These are phyloP conservation scores for Eupeodes luniger DNA, from an alignment of 2,888 invertebrate genomes.

Conservation along the genomic window DNA sequence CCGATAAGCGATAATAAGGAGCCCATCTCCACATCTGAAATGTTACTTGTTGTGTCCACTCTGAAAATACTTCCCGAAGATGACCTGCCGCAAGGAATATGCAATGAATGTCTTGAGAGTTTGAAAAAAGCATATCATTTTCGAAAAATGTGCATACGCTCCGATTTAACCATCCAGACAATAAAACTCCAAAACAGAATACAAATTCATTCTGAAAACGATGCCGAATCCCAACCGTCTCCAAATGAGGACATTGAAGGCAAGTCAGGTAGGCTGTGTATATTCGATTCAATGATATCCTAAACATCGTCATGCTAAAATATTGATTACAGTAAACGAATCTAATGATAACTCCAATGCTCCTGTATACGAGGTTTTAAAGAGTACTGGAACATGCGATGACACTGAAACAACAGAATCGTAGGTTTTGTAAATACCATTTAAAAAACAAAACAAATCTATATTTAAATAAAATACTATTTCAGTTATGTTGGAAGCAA, in stretches of 20 bases:
- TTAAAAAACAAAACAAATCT: background rate
- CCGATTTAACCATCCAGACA: constrained; percentile 83
- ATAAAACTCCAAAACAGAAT: constrained; percentile 71
- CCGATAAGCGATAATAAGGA: background rate
- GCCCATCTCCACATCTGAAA: background rate
- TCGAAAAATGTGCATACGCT: constrained; percentile 84
- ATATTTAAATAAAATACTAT: background rate
- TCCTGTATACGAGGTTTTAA: background rate
- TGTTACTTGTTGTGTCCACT: constrained; percentile 26
- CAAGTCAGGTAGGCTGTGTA: background rate
- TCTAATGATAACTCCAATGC: background rate
- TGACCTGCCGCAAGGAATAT: constrained; percentile 87
- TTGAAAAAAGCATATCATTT: constrained; percentile 85
- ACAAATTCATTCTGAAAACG: background rate
- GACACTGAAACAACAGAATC: background rate
- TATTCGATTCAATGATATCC: background rate
- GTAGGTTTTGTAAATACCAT: background rate
- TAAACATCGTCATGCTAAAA: too few relatives aligned
- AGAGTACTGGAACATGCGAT: too few relatives aligned
- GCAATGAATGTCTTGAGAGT: constrained; percentile 85
- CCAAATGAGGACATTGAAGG: background rate
- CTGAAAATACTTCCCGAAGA: constrained; percentile 83
- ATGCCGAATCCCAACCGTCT: background rate
- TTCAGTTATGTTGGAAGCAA: background rate
- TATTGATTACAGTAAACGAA: background rate